Conservation (phyloP, 2,888 invertebrate species). For the Drosophila rellima region DNA sequence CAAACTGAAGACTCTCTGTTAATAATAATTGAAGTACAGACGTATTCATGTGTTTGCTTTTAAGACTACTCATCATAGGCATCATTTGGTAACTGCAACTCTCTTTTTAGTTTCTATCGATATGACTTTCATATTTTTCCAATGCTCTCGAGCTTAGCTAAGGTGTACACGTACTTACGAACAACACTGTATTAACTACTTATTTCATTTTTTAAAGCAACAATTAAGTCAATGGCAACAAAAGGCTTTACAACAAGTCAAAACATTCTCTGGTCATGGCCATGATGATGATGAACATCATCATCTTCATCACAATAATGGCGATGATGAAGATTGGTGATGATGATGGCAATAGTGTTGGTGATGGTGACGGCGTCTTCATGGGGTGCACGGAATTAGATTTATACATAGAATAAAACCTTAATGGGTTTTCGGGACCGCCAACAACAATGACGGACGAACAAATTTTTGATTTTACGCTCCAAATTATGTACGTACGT, state of each 20-base stretch:
- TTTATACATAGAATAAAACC: slow-evolving; percentile 62
- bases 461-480: slow-evolving; percentile 81
- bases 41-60: neutral
- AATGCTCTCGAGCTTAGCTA: slow-evolving; percentile 17
- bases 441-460: slow-evolving; percentile 73
- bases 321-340: slow-evolving; percentile 19
- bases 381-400: slow-evolving; percentile 61
- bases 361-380: slow-evolving; percentile 53
- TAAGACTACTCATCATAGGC: neutral
- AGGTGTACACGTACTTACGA: slow-evolving; percentile 26
- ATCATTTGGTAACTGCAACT: slow-evolving; percentile 14
- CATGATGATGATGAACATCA: slow-evolving; percentile 30
- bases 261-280: slow-evolving; percentile 64
- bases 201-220: slow-evolving; percentile 44
- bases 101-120: slow-evolving; percentile 9
- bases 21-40: neutral
- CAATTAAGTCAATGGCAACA: slow-evolving; percentile 61
- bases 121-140: slow-evolving; percentile 48
- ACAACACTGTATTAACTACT: slow-evolving; percentile 47
- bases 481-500: slow-evolving; percentile 75
- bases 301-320: slow-evolving; percentile 9
- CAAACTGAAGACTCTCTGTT: neutral
- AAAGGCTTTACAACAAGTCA: slow-evolving; percentile 58
- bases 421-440: slow-evolving; percentile 66
- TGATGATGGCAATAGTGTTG: slow-evolving; percentile 13